These are phyloP conservation scores for Hemiscyllium ocellatum DNA, from an alignment of 2,113 vertebrate species.

Conservation along the genomic window DNA sequence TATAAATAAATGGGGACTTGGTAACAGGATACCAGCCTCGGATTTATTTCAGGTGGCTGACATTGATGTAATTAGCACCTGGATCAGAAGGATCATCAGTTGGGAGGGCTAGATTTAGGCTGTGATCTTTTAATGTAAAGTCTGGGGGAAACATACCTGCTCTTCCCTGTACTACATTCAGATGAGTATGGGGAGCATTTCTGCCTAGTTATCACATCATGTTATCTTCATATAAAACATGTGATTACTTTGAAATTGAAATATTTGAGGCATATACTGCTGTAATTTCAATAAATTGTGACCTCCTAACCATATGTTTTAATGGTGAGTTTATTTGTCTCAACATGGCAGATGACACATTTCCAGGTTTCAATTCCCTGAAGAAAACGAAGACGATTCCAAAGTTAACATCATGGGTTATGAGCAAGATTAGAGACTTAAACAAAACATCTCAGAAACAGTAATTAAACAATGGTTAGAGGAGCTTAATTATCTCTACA, in stretches of 20 bases:
- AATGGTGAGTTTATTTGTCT: neutral
- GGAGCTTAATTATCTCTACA: neutral
- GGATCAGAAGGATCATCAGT: neutral
- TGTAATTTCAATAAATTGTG: neutral
- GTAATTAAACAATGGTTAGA: neutral
- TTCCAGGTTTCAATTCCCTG: neutral
- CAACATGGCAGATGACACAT: too few relatives aligned
- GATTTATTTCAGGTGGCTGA: too few relatives aligned
- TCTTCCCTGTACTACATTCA: neutral
- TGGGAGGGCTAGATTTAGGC: neutral
- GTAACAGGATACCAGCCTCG: too few relatives aligned
- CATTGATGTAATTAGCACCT: neutral
- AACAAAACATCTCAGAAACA: neutral
- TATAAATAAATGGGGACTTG: too few relatives aligned
- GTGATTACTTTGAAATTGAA: neutral
- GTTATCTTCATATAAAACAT: neutral
- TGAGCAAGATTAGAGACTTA: neutral
- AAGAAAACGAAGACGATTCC: neutral
- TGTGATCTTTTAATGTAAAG: neutral
- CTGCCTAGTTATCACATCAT: neutral
- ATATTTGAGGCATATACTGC: neutral
- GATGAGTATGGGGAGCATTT: neutral
- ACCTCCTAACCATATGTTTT: neutral
- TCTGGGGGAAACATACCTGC: neutral
- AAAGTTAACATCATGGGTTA: neutral